phyloP scores from a whole-genome alignment of 1,140 invertebrate genomes.

The Prorops nasuta region DNA sequence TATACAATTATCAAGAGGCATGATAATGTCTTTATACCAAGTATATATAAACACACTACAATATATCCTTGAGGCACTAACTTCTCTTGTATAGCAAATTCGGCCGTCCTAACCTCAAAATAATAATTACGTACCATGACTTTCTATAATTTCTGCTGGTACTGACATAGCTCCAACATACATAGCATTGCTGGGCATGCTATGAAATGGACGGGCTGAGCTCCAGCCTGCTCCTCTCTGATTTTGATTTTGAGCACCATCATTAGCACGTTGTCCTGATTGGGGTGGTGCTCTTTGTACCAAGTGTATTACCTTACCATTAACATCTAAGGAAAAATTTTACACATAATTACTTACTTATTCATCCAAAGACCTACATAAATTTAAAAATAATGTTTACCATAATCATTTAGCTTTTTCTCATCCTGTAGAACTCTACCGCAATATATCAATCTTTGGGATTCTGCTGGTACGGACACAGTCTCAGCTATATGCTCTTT shows the following conservation, averaged over 20 bases:
- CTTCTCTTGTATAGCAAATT: too few relatives aligned
- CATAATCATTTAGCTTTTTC: constrained; percentile 83
- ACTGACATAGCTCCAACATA: constrained; percentile 67
- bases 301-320: constrained; percentile 90
- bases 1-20: background rate
- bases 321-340: constrained; percentile 67
- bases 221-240: constrained; percentile 29
- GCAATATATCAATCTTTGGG: constrained; percentile 89
- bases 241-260: constrained; percentile 37
- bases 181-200: constrained; percentile 59
- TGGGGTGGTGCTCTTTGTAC: constrained; percentile 80
- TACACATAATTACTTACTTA: background rate
- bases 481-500: constrained; percentile 80
- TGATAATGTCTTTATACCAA: too few relatives aligned
- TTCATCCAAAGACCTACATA: background rate
- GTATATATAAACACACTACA: too few relatives aligned
- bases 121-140: constrained; percentile 41
- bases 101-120: too few relatives aligned
- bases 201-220: constrained; percentile 39
- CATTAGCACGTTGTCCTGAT: constrained; percentile 41
- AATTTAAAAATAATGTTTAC: constrained; percentile 54
- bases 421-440: constrained; percentile 89
- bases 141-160: constrained; percentile 58
- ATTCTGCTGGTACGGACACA: constrained; percentile 74
- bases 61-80: too few relatives aligned